Percentiles rank a stretch among this genome's conserved stretches.
Conservation (phyloP, 2,113 vertebrate genomes). For the Stomatorhinus ivindoensis region DNA sequence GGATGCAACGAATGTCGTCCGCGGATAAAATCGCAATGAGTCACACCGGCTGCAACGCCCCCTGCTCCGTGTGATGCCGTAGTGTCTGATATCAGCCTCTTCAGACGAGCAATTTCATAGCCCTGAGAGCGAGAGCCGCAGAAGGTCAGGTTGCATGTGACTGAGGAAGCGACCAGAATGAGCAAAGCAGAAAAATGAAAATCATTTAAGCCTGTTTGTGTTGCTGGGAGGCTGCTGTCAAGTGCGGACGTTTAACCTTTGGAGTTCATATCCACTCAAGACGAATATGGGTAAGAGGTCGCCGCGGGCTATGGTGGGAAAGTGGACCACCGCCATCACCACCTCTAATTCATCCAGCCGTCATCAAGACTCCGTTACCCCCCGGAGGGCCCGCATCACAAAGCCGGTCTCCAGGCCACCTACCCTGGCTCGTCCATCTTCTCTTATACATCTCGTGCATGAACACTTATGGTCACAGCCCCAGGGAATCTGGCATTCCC, state of each 20-base stretch:
- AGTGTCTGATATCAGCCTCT: not conserved
- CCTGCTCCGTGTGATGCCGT: not conserved
- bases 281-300: not conserved
- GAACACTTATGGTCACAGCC: not conserved
- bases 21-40: slow-evolving; percentile 34
- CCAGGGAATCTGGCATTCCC: too few relatives aligned
- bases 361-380: not conserved
- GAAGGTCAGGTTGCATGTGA: not conserved
- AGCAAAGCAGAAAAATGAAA: not conserved
- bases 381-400: not conserved
- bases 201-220: not conserved
- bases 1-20: slow-evolving; percentile 15
- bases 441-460: not conserved
- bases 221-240: not conserved
- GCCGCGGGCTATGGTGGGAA: not conserved
- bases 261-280: not conserved
- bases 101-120: not conserved
- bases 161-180: not conserved
- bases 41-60: not conserved
- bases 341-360: not conserved
- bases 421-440: not conserved
- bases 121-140: not conserved
- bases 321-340: not conserved
- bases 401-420: not conserved
- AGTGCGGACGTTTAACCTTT: not conserved